Evolutionary conservation across 2,113 vertebrate species (phyloP), one percentile per base, ranked within the genome.

Genomic region (Chlamydotis undulata): DNA sequence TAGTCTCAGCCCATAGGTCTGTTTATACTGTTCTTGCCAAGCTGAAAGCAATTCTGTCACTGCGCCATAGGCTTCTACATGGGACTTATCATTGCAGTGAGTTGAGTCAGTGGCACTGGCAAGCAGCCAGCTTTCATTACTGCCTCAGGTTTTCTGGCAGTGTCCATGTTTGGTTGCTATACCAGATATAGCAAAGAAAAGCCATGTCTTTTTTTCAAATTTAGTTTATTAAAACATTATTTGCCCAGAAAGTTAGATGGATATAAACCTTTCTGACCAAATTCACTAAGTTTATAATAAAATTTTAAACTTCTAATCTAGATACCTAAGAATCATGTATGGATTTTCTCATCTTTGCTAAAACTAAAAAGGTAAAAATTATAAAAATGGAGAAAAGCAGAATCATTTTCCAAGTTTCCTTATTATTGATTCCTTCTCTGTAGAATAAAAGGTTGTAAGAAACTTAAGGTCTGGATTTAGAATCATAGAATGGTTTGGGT

Each of bases 21-120:
- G 89, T 94, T 97, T 96, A 92, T 83, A 73, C 33, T 60, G 24
- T 4, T 87, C 50, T 76, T 95, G 92, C 93, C 92, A 95, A 96
- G 67, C 93, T 92, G 68, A 94, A 91, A 90, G 67, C 41, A 89
- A 83, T 83, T 94, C 91, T 83, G 79, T 91, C 56, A 76, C 82
- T 77, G 52, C 0, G 3, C 95, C 87, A 83, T 43, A 76, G 91
- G 56, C 49, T 92, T 61, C 82, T 84, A 39, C 68, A 35, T n/a
- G 87, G 89, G 71, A 74, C 45, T 68, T 80, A 86, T 24, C 57
- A 39, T 60, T 89, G 61, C 56, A 83, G 55, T 33, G 53, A 90
- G 68, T 57, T 61, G 49, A 96, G 52, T 81, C 92, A 80, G 55
- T 69, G 80, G 50, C 75, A 28, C 8, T 79, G 83, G 78, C 69